A percentile compares a stretch with the other conserved stretches of the same genome.
Evolutionary conservation across 2,888 invertebrate species (phyloP).

Genomic region (Galeruca laticollis): DNA sequence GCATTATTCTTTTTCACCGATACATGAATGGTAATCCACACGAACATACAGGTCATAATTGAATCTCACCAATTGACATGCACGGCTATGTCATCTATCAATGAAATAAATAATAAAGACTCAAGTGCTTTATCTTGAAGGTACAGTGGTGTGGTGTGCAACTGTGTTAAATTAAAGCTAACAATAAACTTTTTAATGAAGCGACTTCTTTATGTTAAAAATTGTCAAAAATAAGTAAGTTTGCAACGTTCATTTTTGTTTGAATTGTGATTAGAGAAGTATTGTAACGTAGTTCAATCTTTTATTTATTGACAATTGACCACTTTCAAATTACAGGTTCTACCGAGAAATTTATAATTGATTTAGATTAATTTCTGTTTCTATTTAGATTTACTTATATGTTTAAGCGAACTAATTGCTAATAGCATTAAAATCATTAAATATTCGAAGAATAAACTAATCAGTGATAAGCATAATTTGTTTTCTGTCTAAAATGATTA

Average conservation of each 20-base stretch:
- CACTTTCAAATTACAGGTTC: too few species aligned
- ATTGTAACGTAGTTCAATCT: not conserved
- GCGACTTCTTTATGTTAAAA: slow-evolving; percentile 17
- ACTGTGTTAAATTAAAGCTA: not conserved
- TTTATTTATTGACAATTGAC: too few species aligned
- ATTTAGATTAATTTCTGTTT: too few species aligned
- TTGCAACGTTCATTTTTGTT: not conserved
- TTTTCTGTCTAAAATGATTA: too few species aligned
- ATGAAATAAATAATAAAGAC: slow-evolving; percentile 40
- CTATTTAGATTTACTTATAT: too few species aligned
- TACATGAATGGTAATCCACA: slow-evolving; percentile 52
- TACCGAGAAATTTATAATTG: too few species aligned
- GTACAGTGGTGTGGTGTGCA: slow-evolving; percentile 31
- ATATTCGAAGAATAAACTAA: too few species aligned
- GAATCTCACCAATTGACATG: slow-evolving; percentile 55
- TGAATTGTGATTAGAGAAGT: not conserved
- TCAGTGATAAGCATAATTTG: too few species aligned
- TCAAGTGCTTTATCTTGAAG: slow-evolving; percentile 28
- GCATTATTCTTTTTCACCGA: slow-evolving; percentile 55
- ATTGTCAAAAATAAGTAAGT: not conserved
- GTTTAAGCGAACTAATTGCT: too few species aligned
- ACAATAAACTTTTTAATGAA: slow-evolving; percentile 27
- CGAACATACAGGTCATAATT: slow-evolving; percentile 48
- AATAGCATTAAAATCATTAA: too few species aligned
- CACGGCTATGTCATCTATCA: slow-evolving; percentile 10